Base-by-base conservation (phyloP, 2,888 invertebrate species). In the Cyclophora albipunctata region DNA sequence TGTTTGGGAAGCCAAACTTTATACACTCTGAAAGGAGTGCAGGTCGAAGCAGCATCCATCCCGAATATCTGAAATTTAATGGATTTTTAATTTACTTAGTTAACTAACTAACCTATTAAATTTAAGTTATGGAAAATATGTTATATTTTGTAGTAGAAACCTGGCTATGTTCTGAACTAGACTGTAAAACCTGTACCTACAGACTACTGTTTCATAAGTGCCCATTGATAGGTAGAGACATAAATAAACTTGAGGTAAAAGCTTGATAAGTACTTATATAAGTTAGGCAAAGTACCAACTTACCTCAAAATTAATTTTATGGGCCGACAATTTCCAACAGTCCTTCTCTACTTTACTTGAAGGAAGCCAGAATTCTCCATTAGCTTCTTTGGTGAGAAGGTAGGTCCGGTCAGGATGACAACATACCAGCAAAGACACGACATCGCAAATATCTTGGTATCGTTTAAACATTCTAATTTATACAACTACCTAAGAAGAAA, bases 351-450 rank as follows among this genome's bases (percentile, higher is more conserved):
- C 67, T 61, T 69, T 84, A 51, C 64, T 66, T 4, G 77, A 79
- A 5, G 84, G 84, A 41, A 85, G 63, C 84, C 84, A 85, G 49
- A 67, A 73, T 57, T 85, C 84, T 2, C 83, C 81, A 45, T 66
- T 76, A 1, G 67, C 52, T 45, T 84, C 83, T 53, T 77, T 84
- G 2, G 68, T 73, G 20, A 84, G 58, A 2, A 85, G 69, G 51
- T 68, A 81, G 0, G 75, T 58, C 43, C 67, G 69, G 5, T 85
- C 84, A 0, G 62, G 57, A 1, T 81, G 75, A 51, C 83, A 84
- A 55, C 77, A 78, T 7, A 78, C 71, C 45, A 85, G 43, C n/a
- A 85, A 58, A 0, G 84, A 83, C 0, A 85, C 81, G 5, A 84
- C 82, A 54, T 85, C 84, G 43, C 70, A 63, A 4, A 85, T 45